Base-by-base conservation (phyloP, 2,888 invertebrate genomes). In the Melieria picta region DNA sequence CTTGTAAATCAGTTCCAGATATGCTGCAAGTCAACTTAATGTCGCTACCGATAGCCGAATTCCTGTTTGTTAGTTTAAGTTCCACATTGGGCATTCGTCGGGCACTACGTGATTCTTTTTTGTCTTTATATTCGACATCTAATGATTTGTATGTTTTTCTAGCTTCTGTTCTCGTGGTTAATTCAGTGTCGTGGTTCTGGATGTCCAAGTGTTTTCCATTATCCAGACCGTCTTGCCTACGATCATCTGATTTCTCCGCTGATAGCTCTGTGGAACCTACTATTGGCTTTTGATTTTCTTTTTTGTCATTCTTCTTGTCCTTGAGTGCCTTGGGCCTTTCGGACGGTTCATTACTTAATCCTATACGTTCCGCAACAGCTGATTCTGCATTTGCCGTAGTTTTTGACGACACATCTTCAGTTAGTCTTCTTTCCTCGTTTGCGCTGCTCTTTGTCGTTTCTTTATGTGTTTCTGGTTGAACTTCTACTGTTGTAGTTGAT, bases 1-100 rank as follows among this genome's bases (percentile, higher is more conserved):
- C 88, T 45, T 88, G 87, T 45, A 93, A 90, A 71, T 93, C 92
- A 0, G 90, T 89, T 11, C 93, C 93, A 60, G 94, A 88, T 11
- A 94, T 90, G 72, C 92, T 93, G 81, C 95, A 95, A 0, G 93
- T 93, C 58, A 96, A 85, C 86, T 94, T 93, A 3, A 94, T 91
- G 77, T 92, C 89, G 16, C 92, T 92, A 1, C 93, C 93, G 79
- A 91, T 90, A 0, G 92, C 91, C 4, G 93, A 92, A 5, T 93
- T 93, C 77, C 93, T 89, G 80, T 95, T 93, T 1, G 92, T 92
- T 58, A 96, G 86, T 76, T 91, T 90, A 1, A 93, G 92, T 47
- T 87, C 85, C 13, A 87, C 77, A 13, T 78, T 80, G 0, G 87
- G 87, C 16, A 80, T 78, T 0, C 85, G 82, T 74, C 82, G 83